Conservation (phyloP, 2,113 vertebrate species). For the Acinonyx jubatus region DNA sequence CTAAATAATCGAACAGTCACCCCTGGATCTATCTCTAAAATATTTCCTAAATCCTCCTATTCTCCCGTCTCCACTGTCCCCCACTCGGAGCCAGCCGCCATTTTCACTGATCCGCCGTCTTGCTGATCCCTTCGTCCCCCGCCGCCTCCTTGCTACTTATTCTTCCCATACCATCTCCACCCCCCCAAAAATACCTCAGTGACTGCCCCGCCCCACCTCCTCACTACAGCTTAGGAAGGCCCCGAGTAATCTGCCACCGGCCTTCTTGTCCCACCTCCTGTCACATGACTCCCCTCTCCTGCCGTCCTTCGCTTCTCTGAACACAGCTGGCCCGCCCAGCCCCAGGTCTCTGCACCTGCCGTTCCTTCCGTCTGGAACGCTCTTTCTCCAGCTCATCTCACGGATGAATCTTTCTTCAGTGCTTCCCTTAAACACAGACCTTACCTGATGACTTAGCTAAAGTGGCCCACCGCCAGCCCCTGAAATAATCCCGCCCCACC, state of each 20-base stretch:
- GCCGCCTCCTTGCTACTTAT: not conserved
- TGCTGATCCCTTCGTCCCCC: accelerated
- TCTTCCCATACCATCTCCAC: not conserved
- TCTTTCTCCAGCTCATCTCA: too few relatives aligned
- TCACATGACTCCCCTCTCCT: not conserved
- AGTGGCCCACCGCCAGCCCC: accelerated
- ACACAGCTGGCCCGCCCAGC: not conserved
- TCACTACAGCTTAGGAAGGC: not conserved
- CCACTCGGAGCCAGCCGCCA: not conserved
- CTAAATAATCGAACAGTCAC: not conserved
- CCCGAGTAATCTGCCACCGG: not conserved
- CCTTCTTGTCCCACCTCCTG: not conserved
- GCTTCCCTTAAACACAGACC: not conserved
- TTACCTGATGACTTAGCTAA: too few relatives aligned
- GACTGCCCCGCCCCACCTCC: not conserved
- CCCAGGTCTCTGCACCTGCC: not conserved
- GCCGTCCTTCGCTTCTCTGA: not conserved
- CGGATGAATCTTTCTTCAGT: not conserved
- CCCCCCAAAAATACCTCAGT: not conserved
- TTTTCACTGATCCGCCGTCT: not conserved
- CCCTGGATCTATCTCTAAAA: not conserved
- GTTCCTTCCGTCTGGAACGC: not conserved
- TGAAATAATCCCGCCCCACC: not conserved
- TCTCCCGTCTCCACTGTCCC: too few relatives aligned
- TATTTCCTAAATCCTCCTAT: not conserved